A percentile compares a stretch with the other conserved stretches of the same genome.
Conservation (phyloP, 2,888 invertebrate genomes). For the Drosophila trichaetosa region DNA sequence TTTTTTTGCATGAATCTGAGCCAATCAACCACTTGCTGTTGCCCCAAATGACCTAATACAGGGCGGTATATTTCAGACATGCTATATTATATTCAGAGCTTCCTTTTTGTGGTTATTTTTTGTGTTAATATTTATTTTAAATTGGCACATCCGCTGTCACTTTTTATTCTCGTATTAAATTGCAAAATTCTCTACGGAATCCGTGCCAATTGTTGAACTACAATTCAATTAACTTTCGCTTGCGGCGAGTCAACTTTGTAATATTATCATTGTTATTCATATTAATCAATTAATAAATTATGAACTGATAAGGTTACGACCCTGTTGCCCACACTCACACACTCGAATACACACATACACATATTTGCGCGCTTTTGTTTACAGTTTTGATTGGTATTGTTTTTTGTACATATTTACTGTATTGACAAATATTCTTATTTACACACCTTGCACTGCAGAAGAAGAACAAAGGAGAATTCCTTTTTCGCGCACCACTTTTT, state of each 20-base stretch:
- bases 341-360: not conserved
- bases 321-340: constrained; percentile 7
- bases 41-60: constrained; percentile 9
- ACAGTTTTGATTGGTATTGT: constrained; percentile 27
- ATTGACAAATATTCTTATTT: constrained; percentile 36
- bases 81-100: constrained; percentile 1
- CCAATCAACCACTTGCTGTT: constrained; percentile 7
- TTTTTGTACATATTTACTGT: constrained; percentile 8
- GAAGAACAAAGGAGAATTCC: constrained; percentile 20
- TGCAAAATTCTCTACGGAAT: constrained; percentile 17
- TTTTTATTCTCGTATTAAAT: constrained; percentile 29
- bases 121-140: constrained; percentile 37
- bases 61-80: constrained; percentile 5
- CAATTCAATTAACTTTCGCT: constrained; percentile 53
- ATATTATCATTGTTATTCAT: constrained; percentile 8
- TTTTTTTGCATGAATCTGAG: constrained; percentile 10
- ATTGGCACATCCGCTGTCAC: constrained; percentile 59
- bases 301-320: constrained; percentile 35
- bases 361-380: constrained; percentile 43
- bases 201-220: constrained; percentile 21
- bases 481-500: constrained; percentile 48
- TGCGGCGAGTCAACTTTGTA: constrained; percentile 11
- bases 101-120: not conserved
- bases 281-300: constrained; percentile 44
- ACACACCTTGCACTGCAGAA: constrained; percentile 46